Base-by-base conservation (phyloP, 2,888 invertebrate species). In the Sphinx pinastri region DNA sequence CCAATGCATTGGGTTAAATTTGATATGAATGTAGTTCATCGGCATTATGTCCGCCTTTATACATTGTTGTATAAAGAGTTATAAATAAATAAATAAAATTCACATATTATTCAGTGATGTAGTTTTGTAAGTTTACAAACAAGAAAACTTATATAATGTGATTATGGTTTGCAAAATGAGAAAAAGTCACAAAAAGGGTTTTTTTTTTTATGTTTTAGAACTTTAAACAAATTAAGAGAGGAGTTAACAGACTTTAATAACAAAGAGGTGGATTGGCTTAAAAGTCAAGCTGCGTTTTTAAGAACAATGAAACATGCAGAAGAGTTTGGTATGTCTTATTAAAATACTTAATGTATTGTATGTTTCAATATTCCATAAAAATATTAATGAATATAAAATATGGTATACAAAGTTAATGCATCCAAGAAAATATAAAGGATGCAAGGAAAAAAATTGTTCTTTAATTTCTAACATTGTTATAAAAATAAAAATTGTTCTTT, bases 241-340 rank as follows among this genome's bases (percentile, higher is more conserved):
- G 88, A 88, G 66, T 70, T 93, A 66, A 72, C 71, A 54, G 83
- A 86, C 54, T 93, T 86, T 63, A 77, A 71, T 49, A 73, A 79
- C 10, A 84, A 76, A 68, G 91, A 92, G 72, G 73, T 77, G 0
- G 72, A 79, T 14, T 90, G 91, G 91, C 74, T 90, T 10, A 88
- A 86, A 74, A 79, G 86, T n/a, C 91, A 91, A 70, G 81, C 86
- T 8, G 84, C 89, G 7, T 88, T 93, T 74, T 77, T 93, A 70
- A 88, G 82, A 67, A 88, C 87, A 0, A 89, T 91, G 86, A 88
- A 90, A 74, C 88, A 87, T 74, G 73, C 79, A 10, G 84, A 87
- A 7, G 87, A 89, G 13, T 87, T 83, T 83, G 89, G 93, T 93
- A 86, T 78, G 74, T 71, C 14, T 19, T 68, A 8, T 49, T 57